Base-by-base conservation (phyloP, 1,140 invertebrate species). In the Antheraea mylitta region DNA sequence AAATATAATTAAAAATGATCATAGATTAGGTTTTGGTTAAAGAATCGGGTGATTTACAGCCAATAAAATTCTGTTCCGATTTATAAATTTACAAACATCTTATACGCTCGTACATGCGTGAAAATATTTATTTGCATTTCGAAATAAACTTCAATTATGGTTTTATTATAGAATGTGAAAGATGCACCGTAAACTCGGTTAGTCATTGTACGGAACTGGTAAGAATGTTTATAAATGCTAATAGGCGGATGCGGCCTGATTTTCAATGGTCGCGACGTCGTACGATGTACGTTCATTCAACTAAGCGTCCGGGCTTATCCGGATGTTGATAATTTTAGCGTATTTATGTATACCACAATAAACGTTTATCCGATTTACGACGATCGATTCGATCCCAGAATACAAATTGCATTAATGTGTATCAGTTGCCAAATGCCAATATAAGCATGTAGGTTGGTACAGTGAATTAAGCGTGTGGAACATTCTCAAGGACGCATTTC, bases 161-260 rank as follows among this genome's bases (percentile, higher is more conserved):
- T 10, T 53, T 53, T 53, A 53, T 16, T 53, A 16, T 53, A 53
- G 38, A 2, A 42, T 42, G 38, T 53, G 45, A 53, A 53, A 53
- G 45, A 53, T 53, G 45, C 45, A 53, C 64, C 64, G 18, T 64
- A 38, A 38, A 64, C 36, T 42, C 60, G 22, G 30, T 61, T 30
- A 19, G 22, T 61, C 48, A 45, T 70, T 75, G 70, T 72, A 66
- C 70, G 70, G 76, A 78, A 79, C 74, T 76, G 64, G 69, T 69
- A 72, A 73, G 72, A 70, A 75, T 74, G 72, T 76, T 75, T 75
- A 68, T 83, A 81, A 66, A 80, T 78, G 76, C 75, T 82, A 82
- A 81, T 82, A 76, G 69, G 73, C 78, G 81, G 82, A 79, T 82
- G 79, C 72, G 76, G 76, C 78, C 81, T 80, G 77, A 79, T 82